Evolutionary conservation across 2,797 vertebrate genomes (phyloP), one percentile per base, ranked within the genome.

Genomic region (Danio aesculapii): DNA sequence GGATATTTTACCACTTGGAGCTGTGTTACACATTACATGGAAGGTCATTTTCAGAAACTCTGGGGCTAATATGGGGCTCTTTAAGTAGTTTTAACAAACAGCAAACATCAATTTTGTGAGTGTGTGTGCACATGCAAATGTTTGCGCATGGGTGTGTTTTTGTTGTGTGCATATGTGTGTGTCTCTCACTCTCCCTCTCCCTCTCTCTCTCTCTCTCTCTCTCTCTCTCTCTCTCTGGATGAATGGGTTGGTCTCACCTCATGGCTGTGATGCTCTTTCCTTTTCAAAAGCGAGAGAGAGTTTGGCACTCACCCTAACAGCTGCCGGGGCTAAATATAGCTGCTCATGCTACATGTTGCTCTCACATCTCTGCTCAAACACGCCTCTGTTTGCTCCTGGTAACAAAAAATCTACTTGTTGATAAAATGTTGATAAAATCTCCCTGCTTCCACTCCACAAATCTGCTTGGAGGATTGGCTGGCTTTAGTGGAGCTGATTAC

Each of bases 351-450:
- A 55, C 66, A 59, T 66, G 49, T 73, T 62, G 19, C 41, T 43
- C 68, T 44, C 19, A n/a, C 63, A 46, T 47, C 52, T n/a, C 63
- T 4, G 63, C 63, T 77, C 75, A 77, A 57, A 67, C 63, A 57
- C 6, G 39, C 1, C 49, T 77, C 75, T 77, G 63, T 77, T 59
- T 77, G 53, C 75, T 68, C 10, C 43, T 39, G 63, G 19, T 77
- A 47, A 77, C 1, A 30, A 30, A 8, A 49, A 78, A 50, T 61
- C 46, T 50, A 78, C 57, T 52, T 70, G 66, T 78, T 70, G 76
- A 78, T 59, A 59, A 83, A 83, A 83, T 63, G 66, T 78, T 70
- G 76, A 70, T 70, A 64, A 83, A 83, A 83, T 63, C 47, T 62
- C 21, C 21, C 67, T n/a, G 14, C 16, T 81, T 6, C 79, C 67